A percentile compares a stretch with the other conserved stretches of the same genome.
Conservation (phyloP, 2,888 invertebrate species). For the Xestia c-nigrum region DNA sequence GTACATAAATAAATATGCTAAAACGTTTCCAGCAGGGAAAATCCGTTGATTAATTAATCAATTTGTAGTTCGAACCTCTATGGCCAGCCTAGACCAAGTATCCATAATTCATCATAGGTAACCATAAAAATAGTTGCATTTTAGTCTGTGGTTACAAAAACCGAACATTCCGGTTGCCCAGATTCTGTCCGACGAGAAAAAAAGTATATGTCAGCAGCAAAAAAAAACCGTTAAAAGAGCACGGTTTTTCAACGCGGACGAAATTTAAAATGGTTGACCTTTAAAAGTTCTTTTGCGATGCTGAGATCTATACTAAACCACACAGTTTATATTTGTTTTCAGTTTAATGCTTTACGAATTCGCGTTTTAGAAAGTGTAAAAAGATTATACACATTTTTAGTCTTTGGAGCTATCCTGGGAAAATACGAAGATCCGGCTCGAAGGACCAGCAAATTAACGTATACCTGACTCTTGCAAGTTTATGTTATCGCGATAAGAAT, state of each 20-base stretch:
- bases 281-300: conserved; percentile 31
- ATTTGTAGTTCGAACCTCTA: conserved; percentile 23
- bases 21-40: conserved; percentile 19
- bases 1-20: conserved; percentile 8
- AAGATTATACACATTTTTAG: neutral
- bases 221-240: conserved; percentile 54
- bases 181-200: conserved; percentile 36
- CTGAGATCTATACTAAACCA: conserved; percentile 6
- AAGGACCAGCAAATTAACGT: conserved; percentile 34
- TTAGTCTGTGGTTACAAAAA: conserved; percentile 15
- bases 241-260: conserved; percentile 37
- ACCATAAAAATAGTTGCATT: neutral
- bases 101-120: conserved; percentile 34
- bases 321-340: conserved; percentile 28
- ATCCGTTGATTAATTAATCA: conserved; percentile 26
- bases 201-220: conserved; percentile 35
- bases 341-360: neutral
- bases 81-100: conserved; percentile 26
- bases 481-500: conserved; percentile 21
- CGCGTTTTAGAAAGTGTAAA: neutral
- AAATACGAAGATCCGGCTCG: conserved; percentile 12
- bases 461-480: neutral
- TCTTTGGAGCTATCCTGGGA: neutral
- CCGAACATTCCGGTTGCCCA: conserved; percentile 31
- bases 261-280: conserved; percentile 59